Conservation (phyloP, 2,113 vertebrate species). For the Nipponia nippon region DNA sequence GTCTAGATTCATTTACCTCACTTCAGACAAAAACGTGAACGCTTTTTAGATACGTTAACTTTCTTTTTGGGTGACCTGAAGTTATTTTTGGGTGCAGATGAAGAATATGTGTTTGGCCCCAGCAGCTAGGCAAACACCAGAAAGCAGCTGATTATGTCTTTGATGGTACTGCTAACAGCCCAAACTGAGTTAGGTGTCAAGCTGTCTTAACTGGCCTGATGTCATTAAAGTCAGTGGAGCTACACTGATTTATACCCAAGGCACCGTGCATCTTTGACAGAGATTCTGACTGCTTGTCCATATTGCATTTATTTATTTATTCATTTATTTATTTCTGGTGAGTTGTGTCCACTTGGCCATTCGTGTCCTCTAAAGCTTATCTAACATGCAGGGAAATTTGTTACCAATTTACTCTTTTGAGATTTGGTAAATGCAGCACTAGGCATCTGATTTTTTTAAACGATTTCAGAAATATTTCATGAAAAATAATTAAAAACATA, state of each 20-base stretch:
- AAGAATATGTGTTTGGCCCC: not conserved
- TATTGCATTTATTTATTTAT: not conserved
- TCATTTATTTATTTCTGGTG: not conserved
- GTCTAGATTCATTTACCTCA: not conserved
- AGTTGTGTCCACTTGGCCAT: not conserved
- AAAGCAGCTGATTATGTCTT: slow-evolving; percentile 23
- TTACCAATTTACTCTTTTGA: not conserved
- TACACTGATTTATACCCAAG: slow-evolving; percentile 52
- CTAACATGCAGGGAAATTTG: not conserved
- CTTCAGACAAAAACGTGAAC: not conserved
- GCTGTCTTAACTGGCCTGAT: not conserved
- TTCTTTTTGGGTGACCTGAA: not conserved
- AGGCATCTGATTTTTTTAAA: not conserved
- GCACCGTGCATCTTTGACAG: not conserved
- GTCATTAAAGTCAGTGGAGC: slow-evolving; percentile 45
- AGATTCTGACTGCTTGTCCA: slow-evolving; percentile 29
- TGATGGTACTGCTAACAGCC: slow-evolving; percentile 33
- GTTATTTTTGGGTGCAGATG: not conserved
- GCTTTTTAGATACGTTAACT: not conserved
- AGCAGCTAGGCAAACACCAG: not conserved
- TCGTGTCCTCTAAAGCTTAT: not conserved
- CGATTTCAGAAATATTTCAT: not conserved
- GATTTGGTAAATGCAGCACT: not conserved
- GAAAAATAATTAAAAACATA: not conserved
- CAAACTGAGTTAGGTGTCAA: not conserved